phyloP scores from a whole-genome alignment of 2,113 vertebrate genomes.

The Anas platyrhynchos region DNA sequence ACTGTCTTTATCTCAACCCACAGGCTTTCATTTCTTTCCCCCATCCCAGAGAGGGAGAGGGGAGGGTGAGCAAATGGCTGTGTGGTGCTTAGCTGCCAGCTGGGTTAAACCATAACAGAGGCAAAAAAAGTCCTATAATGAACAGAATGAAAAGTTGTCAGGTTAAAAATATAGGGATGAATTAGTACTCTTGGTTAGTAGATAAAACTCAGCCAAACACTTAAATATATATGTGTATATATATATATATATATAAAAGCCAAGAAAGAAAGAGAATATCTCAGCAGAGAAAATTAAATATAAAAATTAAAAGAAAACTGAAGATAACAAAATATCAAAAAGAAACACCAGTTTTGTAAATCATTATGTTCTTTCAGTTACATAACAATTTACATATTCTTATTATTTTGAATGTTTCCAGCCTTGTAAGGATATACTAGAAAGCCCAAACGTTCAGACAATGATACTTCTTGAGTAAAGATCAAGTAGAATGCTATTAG shows the following conservation, averaged over 20 bases:
- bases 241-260: background rate
- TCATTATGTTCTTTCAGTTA: background rate
- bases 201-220: background rate
- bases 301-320: background rate
- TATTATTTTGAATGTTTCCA: background rate
- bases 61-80: too few species aligned
- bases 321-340: background rate
- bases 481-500: background rate
- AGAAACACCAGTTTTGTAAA: background rate
- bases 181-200: background rate
- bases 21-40: too few species aligned
- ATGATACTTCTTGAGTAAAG: too few species aligned
- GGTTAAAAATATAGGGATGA: background rate
- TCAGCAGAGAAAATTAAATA: background rate
- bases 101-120: too few species aligned
- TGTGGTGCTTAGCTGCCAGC: too few species aligned
- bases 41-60: too few species aligned
- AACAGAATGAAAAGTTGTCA: background rate
- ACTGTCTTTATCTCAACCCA: too few species aligned
- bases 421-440: background rate
- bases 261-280: too few species aligned
- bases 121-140: background rate
- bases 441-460: background rate
- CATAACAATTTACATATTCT: background rate
- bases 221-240: background rate